Conservation (phyloP, 2,113 vertebrate genomes). For the Sialia sialis region DNA sequence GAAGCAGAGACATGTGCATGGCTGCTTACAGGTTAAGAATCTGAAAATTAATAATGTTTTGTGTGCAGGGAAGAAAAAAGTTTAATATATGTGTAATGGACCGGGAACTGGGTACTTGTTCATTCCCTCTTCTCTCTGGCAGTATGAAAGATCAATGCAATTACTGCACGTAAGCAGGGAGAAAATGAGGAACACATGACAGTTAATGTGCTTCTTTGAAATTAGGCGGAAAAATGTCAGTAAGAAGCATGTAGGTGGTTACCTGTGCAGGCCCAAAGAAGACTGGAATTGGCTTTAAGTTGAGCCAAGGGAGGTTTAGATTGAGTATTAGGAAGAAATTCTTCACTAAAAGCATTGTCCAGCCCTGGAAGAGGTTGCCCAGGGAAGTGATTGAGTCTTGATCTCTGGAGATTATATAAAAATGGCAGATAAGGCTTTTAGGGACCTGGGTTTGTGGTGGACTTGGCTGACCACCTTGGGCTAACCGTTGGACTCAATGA, state of each 20-base stretch:
- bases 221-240: neutral
- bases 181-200: neutral
- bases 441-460: neutral
- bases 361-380: neutral
- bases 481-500: neutral
- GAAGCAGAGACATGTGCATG: rapidly evolving
- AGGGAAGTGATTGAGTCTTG: neutral
- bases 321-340: neutral
- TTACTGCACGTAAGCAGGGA: neutral
- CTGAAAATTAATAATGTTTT: neutral
- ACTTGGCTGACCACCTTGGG: neutral
- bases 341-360: neutral
- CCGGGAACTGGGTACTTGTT: neutral
- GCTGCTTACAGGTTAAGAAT: neutral
- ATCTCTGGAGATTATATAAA: neutral
- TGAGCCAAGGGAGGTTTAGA: neutral
- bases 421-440: neutral
- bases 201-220: neutral
- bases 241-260: neutral
- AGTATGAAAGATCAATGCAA: rapidly evolving
- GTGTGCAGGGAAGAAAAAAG: neutral
- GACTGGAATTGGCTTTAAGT: neutral
- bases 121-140: neutral
- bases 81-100: neutral
- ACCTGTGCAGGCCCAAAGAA: neutral